Evolutionary conservation across 2,113 vertebrate genomes (phyloP), one percentile per base, ranked within the genome.

Genomic region (Strix aluco): DNA sequence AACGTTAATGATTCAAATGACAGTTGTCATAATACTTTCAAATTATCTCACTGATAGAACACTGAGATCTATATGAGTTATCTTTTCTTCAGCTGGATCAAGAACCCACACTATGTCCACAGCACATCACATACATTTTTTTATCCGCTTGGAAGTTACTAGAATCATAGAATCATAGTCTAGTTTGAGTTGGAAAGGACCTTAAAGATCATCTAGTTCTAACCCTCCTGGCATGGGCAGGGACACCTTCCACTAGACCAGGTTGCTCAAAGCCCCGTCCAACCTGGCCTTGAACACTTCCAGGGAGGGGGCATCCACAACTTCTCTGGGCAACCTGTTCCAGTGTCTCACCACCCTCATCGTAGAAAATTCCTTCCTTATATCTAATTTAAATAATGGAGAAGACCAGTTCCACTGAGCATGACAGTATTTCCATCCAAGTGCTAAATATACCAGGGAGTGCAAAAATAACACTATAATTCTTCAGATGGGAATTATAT

Each of bases 401-500:
- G 70, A 80, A 91, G 66, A 85, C 36, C 54, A 80, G 58, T 66
- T 77, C 14, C 23, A 95, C 49, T 82, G 42, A 93, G 62, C 49
- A 75, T 74, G 73, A 71, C 85, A 89, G 62, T 36, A 67, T 72
- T 85, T 77, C 70, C 49, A 93, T 91, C 78, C 82, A 94, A 90
- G 49, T 55, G 36, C 81, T 96, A 95, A 89, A 95, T 82, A 84
- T 94, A 93, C 51, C 55, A 42, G 8, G 26, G 44, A 92, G n/a
- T 62, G 59, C 47, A 94, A 89, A 95, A 94, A 95, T 87, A 94
- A 95, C 70, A 58, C 46, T 42, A 36, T 69, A 74, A 85, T 94
- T 78, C 75, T 88, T 95, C 74, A 86, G 40, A 86, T 94, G 73
- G 75, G 80, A 96, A 93, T 91, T 81, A 57, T 81, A 88, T 71